Conservation (phyloP, 2,797 vertebrate species). For the Danio aesculapii region DNA sequence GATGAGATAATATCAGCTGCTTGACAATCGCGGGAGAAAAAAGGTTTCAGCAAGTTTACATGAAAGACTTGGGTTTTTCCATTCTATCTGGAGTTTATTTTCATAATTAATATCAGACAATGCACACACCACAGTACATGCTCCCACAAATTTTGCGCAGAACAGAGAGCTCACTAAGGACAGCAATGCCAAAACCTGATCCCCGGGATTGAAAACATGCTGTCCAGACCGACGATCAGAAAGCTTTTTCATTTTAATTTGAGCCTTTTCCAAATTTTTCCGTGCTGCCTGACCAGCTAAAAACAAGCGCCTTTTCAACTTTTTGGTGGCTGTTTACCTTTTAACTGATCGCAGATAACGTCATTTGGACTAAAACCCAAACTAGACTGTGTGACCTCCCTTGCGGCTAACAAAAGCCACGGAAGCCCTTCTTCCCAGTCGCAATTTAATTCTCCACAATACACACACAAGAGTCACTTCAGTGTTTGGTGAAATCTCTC, state of each 20-base stretch:
- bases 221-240: neutral
- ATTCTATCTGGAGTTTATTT: neutral
- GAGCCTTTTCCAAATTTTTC: neutral
- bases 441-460: too few relatives aligned
- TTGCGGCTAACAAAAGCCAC: neutral
- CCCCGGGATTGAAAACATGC: neutral
- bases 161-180: neutral
- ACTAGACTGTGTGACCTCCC: neutral
- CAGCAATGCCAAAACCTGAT: neutral
- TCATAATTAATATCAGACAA: neutral
- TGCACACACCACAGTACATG: neutral
- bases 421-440: too few relatives aligned
- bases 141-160: neutral
- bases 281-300: neutral
- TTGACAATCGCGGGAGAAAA: too few relatives aligned
- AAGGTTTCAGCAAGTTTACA: too few relatives aligned
- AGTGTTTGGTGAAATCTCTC: neutral
- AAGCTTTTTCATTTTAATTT: neutral
- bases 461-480: neutral
- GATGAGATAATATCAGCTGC: too few relatives aligned
- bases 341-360: neutral
- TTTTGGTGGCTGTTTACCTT: neutral
- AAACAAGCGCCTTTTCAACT: neutral
- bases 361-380: neutral
- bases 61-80: too few relatives aligned